phyloP scores from a whole-genome alignment of 2,888 invertebrate genomes.

The Electrophaes corylata region DNA sequence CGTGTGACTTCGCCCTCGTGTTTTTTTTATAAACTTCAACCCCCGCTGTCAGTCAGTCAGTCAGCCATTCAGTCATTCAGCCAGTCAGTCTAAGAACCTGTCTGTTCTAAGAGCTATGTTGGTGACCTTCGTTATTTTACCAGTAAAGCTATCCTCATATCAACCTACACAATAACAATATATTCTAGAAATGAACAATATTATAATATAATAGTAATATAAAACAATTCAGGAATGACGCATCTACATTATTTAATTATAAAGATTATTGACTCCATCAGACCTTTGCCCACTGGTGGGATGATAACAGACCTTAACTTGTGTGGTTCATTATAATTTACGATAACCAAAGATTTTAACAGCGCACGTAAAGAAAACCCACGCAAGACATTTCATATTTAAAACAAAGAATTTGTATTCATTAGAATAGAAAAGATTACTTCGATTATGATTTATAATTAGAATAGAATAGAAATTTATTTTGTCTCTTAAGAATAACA shows the following conservation, averaged over 20 bases:
- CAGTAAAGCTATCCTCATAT: too few species aligned
- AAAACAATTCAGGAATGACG: conserved; percentile 25
- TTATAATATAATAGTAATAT: not conserved
- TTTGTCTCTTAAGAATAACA: too few species aligned
- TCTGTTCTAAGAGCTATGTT: too few species aligned
- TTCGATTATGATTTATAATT: conserved; percentile 50
- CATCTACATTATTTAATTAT: conserved; percentile 33
- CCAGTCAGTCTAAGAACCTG: too few species aligned
- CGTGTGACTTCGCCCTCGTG: too few species aligned
- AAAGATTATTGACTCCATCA: conserved; percentile 30
- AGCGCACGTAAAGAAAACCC: conserved; percentile 32
- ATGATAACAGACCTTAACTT: conserved; percentile 36
- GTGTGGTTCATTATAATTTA: conserved; percentile 34
- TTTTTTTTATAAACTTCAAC: too few species aligned
- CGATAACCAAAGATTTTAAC: conserved; percentile 35
- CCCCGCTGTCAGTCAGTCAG: too few species aligned
- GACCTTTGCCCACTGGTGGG: conserved; percentile 34
- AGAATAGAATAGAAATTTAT: too few species aligned
- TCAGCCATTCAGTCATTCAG: too few species aligned
- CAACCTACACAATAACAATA: conserved; percentile 8
- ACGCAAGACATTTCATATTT: conserved; percentile 34
- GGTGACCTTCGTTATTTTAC: too few species aligned
- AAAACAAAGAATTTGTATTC: conserved; percentile 44
- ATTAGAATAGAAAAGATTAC: conserved; percentile 42
- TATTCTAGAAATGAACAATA: conserved; percentile 1